Evolutionary conservation across 2,888 invertebrate species (phyloP).

Genomic region (Pterostichus niger): DNA sequence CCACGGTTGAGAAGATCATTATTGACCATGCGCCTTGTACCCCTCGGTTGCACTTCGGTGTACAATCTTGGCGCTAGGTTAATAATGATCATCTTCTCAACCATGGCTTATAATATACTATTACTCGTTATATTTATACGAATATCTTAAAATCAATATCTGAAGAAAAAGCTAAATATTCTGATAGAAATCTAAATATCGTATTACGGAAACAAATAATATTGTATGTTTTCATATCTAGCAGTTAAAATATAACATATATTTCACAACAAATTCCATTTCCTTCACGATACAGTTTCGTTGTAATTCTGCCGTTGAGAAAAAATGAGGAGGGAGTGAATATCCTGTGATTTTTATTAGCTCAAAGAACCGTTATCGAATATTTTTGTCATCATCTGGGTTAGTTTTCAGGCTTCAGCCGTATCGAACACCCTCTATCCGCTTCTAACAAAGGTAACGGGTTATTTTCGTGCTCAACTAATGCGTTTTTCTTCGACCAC

Average conservation of each 20-base stretch:
- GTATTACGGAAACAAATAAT: constrained; percentile 12
- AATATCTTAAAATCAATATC: no score
- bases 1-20: no score
- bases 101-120: no score
- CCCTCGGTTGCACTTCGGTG: no score
- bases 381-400: constrained; percentile 20
- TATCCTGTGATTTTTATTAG: constrained; percentile 22
- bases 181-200: background rate
- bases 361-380: constrained; percentile 37
- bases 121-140: no score
- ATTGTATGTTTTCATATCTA: constrained; percentile 4
- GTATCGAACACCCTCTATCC: constrained; percentile 20
- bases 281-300: constrained; percentile 7
- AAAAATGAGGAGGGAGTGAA: constrained; percentile 44
- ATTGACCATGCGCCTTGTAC: no score
- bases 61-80: no score
- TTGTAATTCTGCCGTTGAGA: constrained; percentile 2
- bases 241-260: constrained; percentile 8
- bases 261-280: constrained; percentile 36
- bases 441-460: constrained; percentile 19
- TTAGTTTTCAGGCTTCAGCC: constrained; percentile 4
- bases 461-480: constrained; percentile 40
- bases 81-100: no score
- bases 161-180: background rate
- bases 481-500: constrained; percentile 38